Percentiles rank a stretch among this genome's conserved stretches.
Evolutionary conservation across 2,113 vertebrate species (phyloP).

Genomic region (Clarias gariepinus): DNA sequence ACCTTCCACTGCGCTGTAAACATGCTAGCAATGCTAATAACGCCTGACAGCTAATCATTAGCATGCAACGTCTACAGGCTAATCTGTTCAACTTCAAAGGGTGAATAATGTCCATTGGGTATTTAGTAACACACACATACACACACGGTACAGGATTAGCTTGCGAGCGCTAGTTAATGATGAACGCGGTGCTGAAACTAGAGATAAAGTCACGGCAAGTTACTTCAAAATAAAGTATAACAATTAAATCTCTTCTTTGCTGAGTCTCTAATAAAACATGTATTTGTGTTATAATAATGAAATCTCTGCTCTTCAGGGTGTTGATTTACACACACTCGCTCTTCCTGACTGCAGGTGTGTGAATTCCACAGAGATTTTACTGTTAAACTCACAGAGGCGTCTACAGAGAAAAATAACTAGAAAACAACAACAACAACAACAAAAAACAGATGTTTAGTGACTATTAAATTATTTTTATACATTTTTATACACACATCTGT

Average conservation of each 20-base stretch:
- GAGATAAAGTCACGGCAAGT: no score
- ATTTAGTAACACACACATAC: neutral
- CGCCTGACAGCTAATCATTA: neutral
- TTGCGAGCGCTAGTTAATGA: no score
- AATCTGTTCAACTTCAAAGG: neutral
- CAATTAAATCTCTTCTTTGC: no score
- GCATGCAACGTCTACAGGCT: neutral
- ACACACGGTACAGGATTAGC: neutral
- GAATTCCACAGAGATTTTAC: neutral
- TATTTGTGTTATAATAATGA: neutral
- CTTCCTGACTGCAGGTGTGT: neutral
- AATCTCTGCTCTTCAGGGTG: neutral
- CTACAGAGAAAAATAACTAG: neutral
- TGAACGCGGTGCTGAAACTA: no score
- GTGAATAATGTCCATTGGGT: neutral
- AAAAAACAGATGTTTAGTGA: neutral
- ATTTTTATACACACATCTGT: no score
- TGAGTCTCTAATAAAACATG: no score
- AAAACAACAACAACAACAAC: neutral
- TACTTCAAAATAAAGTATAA: no score
- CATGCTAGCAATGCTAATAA: neutral
- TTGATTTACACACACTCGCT: neutral
- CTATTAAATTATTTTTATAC: no score
- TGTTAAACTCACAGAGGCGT: neutral
- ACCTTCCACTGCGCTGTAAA: neutral